Evolutionary conservation across 2,797 vertebrate genomes (phyloP).

Genomic region (Falco cherrug): DNA sequence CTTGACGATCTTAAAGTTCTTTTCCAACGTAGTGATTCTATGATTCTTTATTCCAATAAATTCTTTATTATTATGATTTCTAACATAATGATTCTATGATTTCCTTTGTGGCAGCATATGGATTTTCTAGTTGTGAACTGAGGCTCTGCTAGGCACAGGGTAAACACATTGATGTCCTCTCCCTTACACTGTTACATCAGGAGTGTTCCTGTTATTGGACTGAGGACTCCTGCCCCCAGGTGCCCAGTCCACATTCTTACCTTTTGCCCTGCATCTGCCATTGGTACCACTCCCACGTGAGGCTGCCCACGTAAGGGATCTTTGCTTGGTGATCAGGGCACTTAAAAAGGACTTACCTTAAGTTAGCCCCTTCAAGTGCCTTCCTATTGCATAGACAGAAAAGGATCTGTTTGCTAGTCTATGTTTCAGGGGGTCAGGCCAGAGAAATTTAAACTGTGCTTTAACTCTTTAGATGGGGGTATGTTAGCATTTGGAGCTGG

Average conservation of each 20-base stretch:
- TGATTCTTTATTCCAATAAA: too few relatives aligned
- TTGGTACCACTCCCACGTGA: not conserved
- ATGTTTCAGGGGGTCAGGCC: not conserved
- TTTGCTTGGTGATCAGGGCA: not conserved
- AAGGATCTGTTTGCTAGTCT: not conserved
- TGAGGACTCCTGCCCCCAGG: not conserved
- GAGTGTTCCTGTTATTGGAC: not conserved
- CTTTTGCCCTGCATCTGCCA: not conserved
- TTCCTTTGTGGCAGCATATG: not conserved
- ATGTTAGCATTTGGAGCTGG: not conserved
- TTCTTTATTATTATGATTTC: too few relatives aligned
- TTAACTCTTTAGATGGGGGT: not conserved
- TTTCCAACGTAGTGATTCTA: rapidly evolving
- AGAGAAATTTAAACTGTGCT: not conserved
- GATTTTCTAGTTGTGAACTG: not conserved
- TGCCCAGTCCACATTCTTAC: not conserved
- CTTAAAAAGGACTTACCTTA: not conserved
- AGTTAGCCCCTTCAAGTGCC: not conserved
- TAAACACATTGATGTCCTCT: not conserved
- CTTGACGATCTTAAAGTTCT: not conserved
- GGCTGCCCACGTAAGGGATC: not conserved
- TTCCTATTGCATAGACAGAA: not conserved
- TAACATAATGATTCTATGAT: rapidly evolving
- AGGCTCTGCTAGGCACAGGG: not conserved
- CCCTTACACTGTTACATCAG: not conserved